Base-by-base conservation (phyloP, 2,888 invertebrate species). In the Drosophila quasianomalipes region DNA sequence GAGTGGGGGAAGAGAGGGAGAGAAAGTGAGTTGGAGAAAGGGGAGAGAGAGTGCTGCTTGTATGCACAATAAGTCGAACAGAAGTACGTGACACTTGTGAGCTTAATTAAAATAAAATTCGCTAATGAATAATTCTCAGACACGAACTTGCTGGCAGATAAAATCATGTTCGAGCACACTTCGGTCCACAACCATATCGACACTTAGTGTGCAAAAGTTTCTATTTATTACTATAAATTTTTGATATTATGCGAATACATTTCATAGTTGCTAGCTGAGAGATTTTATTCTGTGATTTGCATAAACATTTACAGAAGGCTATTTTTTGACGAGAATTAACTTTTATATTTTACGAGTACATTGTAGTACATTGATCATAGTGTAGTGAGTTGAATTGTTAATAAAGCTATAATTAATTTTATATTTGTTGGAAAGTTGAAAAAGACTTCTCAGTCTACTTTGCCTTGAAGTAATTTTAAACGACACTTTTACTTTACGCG, bases 71-170 rank as follows among this genome's bases (percentile, higher is more conserved):
- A 87, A 79, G 81, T 84, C 79, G 90, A 89, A 73, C 66, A 68
- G 26, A 60, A 72, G 70, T 79, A 81, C 85, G 74, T 87, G 84
- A 75, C 79, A 83, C 74, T 86, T 84, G 65, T 67, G 68, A 74
- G 74, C 72, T 81, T 85, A 85, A 85, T 85, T 87, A 89, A 81
- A 84, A 87, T 82, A 74, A 76, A 87, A 81, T 75, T 67, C 71
- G 74, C 72, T 70, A 82, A 75, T 89, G 73, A 73, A 83, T 80
- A 77, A 53, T 44, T 64, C 52, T 26, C 35, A 19, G 14, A 54
- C 60, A 64, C 30, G 59, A 69, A 68, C 28, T 49, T 52, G 41
- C 19, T 51, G 31, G 19, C 16, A 39, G 47, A 14, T 57, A 54
- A 35, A 3, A 33, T 61, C 44, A 51, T 57, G 41, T 54, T 31